These are phyloP conservation scores for Ptilonorhynchus violaceus DNA, from an alignment of 2,113 vertebrate species.

Conservation along the genomic window DNA sequence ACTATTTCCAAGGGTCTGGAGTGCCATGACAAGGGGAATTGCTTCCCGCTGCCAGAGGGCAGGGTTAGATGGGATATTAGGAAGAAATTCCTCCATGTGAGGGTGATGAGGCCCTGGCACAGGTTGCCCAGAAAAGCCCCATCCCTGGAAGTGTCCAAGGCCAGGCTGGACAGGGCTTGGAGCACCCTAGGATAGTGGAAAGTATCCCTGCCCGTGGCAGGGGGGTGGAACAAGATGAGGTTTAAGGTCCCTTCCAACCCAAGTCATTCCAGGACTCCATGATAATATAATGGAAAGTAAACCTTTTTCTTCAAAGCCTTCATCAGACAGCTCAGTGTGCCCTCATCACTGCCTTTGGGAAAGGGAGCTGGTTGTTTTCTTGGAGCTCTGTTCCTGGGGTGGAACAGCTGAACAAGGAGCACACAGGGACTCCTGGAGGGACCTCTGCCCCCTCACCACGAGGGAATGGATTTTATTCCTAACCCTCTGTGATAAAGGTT, in stretches of 20 bases:
- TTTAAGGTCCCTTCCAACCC: not conserved
- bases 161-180: rapidly evolving
- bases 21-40: not conserved
- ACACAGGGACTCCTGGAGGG: not conserved
- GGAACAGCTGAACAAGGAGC: not conserved
- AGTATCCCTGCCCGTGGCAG: not conserved
- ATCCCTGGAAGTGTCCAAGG: not conserved
- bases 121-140: rapidly evolving
- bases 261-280: not conserved
- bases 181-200: rapidly evolving
- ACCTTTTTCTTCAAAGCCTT: not conserved
- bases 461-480: not conserved
- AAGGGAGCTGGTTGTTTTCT: not conserved
- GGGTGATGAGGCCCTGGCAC: not conserved
- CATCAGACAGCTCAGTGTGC: not conserved
- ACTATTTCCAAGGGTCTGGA: not conserved
- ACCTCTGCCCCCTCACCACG: not conserved
- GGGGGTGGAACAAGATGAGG: no score
- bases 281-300: not conserved
- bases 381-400: not conserved
- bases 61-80: not conserved
- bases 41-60: not conserved
- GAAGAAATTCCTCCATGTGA: not conserved
- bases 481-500: not conserved
- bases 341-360: not conserved